Percentiles rank a stretch among this genome's conserved stretches.
Evolutionary conservation across 2,888 invertebrate species (phyloP).

Genomic region (Auanema sp.): DNA sequence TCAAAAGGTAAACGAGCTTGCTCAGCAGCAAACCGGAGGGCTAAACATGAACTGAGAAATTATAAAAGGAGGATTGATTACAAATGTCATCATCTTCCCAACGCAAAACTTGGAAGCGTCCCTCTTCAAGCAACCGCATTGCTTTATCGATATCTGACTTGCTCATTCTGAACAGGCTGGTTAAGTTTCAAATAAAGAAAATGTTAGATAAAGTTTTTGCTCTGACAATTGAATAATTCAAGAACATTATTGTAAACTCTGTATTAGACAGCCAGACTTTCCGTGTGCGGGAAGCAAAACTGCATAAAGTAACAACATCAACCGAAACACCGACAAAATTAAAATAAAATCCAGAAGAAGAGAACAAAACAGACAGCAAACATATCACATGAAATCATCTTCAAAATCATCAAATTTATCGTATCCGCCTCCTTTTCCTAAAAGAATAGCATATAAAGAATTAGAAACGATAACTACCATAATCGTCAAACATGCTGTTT

Average conservation of each 20-base stretch:
- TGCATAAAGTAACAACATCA: slow-evolving; percentile 1
- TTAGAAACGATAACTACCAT: slow-evolving; percentile 19
- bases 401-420: too few species aligned
- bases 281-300: not conserved
- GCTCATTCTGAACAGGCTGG: not conserved
- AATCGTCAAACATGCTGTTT: slow-evolving; percentile 37
- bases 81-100: slow-evolving; percentile 55
- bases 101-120: slow-evolving; percentile 29
- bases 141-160: slow-evolving; percentile 8
- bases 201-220: not conserved
- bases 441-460: not conserved
- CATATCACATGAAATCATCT: too few species aligned
- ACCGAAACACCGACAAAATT: not conserved
- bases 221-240: not conserved
- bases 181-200: too few species aligned
- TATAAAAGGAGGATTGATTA: slow-evolving; percentile 16
- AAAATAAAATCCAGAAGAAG: not conserved
- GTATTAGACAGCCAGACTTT: not conserved
- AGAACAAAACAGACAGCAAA: not conserved
- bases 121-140: slow-evolving; percentile 15
- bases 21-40: slow-evolving; percentile 45
- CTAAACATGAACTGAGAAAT: slow-evolving; percentile 27
- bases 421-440: too few species aligned
- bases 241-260: not conserved
- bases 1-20: slow-evolving; percentile 50